Conservation (phyloP, 2,797 vertebrate species). For the Arnoldichthys spilopterus region DNA sequence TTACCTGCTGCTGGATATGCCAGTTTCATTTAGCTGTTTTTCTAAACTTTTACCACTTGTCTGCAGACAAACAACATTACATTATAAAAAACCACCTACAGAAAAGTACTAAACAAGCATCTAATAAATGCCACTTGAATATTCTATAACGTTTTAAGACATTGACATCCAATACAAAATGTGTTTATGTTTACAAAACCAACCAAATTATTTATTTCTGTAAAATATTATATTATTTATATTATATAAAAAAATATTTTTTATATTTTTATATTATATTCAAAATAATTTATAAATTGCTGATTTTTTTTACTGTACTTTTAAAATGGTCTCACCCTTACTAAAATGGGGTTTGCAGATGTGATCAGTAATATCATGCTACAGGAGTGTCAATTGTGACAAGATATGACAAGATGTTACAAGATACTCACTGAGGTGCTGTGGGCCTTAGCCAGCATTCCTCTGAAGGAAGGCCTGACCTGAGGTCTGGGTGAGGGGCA, state of each 20-base stretch:
- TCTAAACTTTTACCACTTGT: constrained; percentile 29
- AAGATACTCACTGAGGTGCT: constrained; percentile 58
- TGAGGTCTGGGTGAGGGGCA: constrained; percentile 44
- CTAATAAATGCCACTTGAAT: neutral
- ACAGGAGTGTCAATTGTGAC: neutral
- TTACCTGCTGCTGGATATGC: constrained; percentile 34
- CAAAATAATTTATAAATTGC: no score
- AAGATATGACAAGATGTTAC: neutral
- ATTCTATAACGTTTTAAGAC: neutral
- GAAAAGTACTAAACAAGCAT: neutral
- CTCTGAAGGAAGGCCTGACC: constrained; percentile 28
- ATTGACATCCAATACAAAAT: no score
- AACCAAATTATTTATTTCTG: no score
- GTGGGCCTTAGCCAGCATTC: constrained; percentile 32
- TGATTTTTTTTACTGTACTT: no score
- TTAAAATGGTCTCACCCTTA: no score
- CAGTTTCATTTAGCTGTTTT: constrained; percentile 27
- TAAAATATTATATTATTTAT: no score
- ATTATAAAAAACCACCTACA: neutral
- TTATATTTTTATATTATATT: no score
- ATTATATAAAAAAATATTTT: no score
- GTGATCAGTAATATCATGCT: neutral
- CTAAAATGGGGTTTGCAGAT: no score
- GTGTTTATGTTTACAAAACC: no score
- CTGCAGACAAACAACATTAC: constrained; percentile 35